These are phyloP conservation scores for Drosophila repletoides DNA, from an alignment of 1,140 invertebrate genomes.

Conservation along the genomic window DNA sequence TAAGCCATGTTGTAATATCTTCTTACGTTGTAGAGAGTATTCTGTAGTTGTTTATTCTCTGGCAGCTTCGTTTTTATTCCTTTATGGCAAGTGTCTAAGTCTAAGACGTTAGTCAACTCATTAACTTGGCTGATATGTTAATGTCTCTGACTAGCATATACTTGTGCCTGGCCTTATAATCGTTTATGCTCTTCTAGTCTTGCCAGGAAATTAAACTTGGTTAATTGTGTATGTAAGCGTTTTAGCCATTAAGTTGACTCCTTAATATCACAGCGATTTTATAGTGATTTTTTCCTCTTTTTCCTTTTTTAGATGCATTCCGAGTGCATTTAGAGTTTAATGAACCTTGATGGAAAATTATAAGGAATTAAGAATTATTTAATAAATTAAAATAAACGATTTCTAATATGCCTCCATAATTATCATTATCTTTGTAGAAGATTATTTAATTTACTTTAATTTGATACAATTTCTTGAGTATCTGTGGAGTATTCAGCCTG, in stretches of 20 bases:
- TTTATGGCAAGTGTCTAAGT: not conserved
- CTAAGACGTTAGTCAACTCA: constrained; percentile 8
- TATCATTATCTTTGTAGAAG: no score
- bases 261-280: constrained; percentile 58
- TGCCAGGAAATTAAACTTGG: constrained; percentile 67
- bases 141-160: not conserved
- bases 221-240: constrained; percentile 70
- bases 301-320: constrained; percentile 1
- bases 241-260: constrained; percentile 66
- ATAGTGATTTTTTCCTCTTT: constrained; percentile 35
- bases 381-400: no score
- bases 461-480: no score
- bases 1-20: constrained; percentile 19
- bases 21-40: constrained; percentile 1
- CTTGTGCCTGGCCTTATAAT: not conserved
- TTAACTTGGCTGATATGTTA: constrained; percentile 20
- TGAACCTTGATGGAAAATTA: not conserved
- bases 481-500: no score
- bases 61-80: not conserved
- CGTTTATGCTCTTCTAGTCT: not conserved
- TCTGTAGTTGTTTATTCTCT: not conserved
- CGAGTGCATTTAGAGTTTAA: constrained; percentile 7
- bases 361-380: not conserved
- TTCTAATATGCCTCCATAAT: no score
- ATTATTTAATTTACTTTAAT: no score